Evolutionary conservation across 2,797 vertebrate genomes (phyloP).

Genomic region (Luscinia megarhynchos): DNA sequence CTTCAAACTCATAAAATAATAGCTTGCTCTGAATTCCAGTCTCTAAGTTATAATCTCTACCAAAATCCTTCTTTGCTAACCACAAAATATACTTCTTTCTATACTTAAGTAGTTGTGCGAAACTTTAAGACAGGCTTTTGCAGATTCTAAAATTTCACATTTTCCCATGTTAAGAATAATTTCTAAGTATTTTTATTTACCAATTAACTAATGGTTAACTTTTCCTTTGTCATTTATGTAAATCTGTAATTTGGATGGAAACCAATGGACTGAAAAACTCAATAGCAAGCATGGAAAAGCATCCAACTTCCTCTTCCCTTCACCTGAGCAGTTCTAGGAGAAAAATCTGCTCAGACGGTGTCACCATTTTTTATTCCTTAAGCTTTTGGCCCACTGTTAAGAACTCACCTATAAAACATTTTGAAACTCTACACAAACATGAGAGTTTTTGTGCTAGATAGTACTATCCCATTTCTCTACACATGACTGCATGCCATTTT

Average conservation of each 20-base stretch:
- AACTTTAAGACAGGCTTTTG: neutral
- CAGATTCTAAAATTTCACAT: neutral
- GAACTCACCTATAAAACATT: neutral
- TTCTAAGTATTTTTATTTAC: neutral
- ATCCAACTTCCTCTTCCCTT: neutral
- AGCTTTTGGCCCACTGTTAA: neutral
- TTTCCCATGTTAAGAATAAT: neutral
- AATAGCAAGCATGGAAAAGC: fast-evolving
- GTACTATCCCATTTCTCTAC: neutral
- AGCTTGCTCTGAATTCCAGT: neutral
- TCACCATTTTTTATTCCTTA: neutral
- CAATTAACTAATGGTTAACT: neutral
- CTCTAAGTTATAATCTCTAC: neutral
- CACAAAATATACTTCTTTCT: neutral
- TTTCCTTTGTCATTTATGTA: neutral
- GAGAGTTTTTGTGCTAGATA: fast-evolving
- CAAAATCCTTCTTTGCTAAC: neutral
- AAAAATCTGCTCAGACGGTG: neutral
- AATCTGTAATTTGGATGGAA: neutral
- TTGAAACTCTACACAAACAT: fast-evolving
- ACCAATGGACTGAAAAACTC: neutral
- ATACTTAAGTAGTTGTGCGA: neutral
- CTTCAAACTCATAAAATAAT: neutral
- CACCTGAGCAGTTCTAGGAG: neutral
- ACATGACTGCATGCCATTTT: fast-evolving